Evolutionary conservation across 2,797 vertebrate species (phyloP).

Genomic region (Sebastes baramenuke): DNA sequence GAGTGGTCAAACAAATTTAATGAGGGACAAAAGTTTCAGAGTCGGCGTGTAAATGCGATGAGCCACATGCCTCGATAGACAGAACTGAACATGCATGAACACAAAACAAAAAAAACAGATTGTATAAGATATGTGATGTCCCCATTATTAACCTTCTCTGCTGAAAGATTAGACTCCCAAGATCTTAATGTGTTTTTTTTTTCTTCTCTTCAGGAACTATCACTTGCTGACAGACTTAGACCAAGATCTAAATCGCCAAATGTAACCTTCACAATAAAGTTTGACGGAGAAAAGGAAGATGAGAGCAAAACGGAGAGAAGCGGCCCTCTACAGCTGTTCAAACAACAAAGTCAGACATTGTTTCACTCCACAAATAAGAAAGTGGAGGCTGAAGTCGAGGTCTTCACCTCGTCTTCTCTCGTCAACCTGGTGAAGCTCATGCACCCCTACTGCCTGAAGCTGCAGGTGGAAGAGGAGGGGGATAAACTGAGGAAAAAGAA

Average conservation of each 20-base stretch:
- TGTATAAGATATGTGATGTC: background rate
- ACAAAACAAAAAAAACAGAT: background rate
- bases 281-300: conserved; percentile 83
- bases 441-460: conserved; percentile 91
- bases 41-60: no score
- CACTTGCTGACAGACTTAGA: conserved; percentile 46
- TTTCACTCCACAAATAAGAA: conserved; percentile 31
- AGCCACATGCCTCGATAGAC: background rate
- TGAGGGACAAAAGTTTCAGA: no score
- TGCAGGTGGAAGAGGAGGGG: conserved; percentile 77
- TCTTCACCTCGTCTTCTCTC: conserved; percentile 80
- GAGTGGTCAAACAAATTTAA: no score
- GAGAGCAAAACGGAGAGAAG: conserved; percentile 20
- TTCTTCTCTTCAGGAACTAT: conserved; percentile 40
- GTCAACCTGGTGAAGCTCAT: conserved; percentile 91
- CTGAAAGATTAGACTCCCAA: background rate
- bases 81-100: background rate
- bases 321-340: background rate
- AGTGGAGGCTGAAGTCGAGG: conserved; percentile 53
- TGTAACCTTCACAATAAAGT: conserved; percentile 63
- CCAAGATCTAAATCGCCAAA: conserved; percentile 40
- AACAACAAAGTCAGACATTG: conserved; percentile 20
- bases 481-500: background rate
- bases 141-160: background rate
- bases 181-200: background rate